These are phyloP conservation scores for Drosophila mimica DNA, from an alignment of 2,888 invertebrate species.

Conservation along the genomic window DNA sequence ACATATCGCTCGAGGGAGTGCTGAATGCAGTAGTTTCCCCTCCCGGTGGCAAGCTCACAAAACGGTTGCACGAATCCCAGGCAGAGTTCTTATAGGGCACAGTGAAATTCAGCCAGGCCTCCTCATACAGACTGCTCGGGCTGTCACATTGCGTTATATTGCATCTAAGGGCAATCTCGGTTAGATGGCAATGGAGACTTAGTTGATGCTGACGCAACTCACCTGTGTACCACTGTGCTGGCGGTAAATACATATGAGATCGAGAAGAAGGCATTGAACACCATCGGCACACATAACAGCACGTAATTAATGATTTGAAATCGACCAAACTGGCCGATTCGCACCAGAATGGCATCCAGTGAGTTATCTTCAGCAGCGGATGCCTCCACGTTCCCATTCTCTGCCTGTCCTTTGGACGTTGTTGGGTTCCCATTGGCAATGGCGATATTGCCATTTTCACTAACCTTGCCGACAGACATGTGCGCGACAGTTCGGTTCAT, in stretches of 20 bases:
- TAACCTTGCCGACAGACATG: conserved; percentile 31
- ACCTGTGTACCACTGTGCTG: conserved; percentile 90
- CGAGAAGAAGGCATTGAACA: conserved; percentile 88
- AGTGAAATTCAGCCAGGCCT: conserved; percentile 86
- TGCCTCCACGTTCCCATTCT: conserved; percentile 20
- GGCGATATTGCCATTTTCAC: conserved; percentile 11
- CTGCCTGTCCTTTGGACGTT: conserved; percentile 42
- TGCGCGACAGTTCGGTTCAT: conserved; percentile 5
- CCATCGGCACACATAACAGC: conserved; percentile 87
- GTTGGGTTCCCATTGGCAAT: conserved; percentile 13
- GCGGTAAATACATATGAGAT: conserved; percentile 90
- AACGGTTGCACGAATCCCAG: conserved; percentile 73
- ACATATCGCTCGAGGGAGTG: conserved; percentile 69
- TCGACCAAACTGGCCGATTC: conserved; percentile 88
- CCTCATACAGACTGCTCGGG: conserved; percentile 71
- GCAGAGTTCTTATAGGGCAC: conserved; percentile 80
- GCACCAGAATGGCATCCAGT: conserved; percentile 76
- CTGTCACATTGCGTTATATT: conserved; percentile 83
- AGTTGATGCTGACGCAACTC: conserved; percentile 43
- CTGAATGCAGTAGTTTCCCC: not conserved
- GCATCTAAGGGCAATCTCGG: conserved; percentile 73
- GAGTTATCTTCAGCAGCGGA: conserved; percentile 62
- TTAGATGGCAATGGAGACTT: not conserved
- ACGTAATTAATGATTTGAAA: conserved; percentile 88
- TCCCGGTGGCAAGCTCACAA: conserved; percentile 25